Evolutionary conservation across 2,797 vertebrate genomes (phyloP).

Genomic region (Antrozous pallidus): DNA sequence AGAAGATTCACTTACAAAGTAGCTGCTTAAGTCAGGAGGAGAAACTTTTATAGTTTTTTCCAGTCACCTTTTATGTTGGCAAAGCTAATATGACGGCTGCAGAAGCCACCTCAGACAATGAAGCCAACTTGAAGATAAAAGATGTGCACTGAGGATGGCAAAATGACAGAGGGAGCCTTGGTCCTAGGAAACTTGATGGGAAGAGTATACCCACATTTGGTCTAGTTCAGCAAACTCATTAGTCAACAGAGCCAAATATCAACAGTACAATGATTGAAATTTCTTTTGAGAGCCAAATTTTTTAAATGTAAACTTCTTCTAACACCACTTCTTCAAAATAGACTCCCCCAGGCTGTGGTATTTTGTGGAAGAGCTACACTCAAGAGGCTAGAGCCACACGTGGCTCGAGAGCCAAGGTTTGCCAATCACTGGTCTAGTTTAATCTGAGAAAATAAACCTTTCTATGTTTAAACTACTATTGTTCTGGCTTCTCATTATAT

Average conservation of each 20-base stretch:
- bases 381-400: too few species aligned
- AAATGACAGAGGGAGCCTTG: background rate
- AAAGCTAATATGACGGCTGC: background rate
- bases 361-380: too few species aligned
- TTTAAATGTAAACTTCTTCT: too few species aligned
- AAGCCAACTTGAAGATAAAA: background rate
- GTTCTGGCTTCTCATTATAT: background rate
- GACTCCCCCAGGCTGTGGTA: too few species aligned
- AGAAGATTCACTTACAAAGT: background rate
- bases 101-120: background rate
- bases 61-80: background rate
- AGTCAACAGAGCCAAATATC: too few species aligned
- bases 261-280: too few species aligned
- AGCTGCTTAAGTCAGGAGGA: too few species aligned
- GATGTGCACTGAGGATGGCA: background rate
- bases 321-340: too few species aligned
- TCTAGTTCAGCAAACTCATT: too few species aligned
- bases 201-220: background rate
- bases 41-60: background rate
- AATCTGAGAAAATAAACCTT: background rate
- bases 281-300: too few species aligned
- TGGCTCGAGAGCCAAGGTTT: too few species aligned
- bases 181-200: background rate
- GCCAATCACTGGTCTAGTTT: too few species aligned
- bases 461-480: background rate